Evolutionary conservation across 2,797 vertebrate species (phyloP), one percentile per base, ranked within the genome.

Genomic region (Premnoplex brunnescens): DNA sequence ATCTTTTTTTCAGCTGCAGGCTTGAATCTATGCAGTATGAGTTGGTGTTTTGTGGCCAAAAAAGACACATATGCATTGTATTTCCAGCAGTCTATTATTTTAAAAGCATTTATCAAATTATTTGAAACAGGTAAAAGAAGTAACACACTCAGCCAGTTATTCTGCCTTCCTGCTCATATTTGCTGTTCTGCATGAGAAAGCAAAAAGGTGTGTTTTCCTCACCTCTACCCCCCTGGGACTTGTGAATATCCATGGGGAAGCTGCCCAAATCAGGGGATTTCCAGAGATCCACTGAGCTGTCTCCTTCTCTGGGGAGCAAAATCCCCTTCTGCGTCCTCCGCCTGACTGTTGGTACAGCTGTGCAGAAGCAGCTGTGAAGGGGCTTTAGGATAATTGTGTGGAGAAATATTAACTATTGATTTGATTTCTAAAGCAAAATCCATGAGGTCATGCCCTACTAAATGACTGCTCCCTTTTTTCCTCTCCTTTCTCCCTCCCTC

Each of bases 371-470:
- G 66, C 69, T 92, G 52, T 71, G 78, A 82, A 64, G 52, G 87
- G 56, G 56, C 55, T 88, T 93, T 81, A 79, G 86, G 41, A 39
- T 91, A 75, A 43, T 79, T 58, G 0, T 0, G 2, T 59, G 32
- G 46, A 74, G 74, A 82, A 85, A 86, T 89, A 79, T 51, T 88
- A 95, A 75, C 41, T 85, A 44, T 21, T 69, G 19, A 87, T 82
- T 68, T 51, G 43, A 76, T 95, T 91, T 95, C 79, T 63, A 58
- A 73, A 69, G 44, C 21, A 69, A 79, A 89, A 74, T 91, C 67
- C 59, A 81, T 48, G 23, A 76, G 67, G 59, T 91, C 67, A 22
- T 76, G 30, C 54, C 37, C 44, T 67, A 32, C 46, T 90, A 37
- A 81, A 81, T 83, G 62, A 44, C 73, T 94, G 56, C 32, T 91